Evolutionary conservation across 1,140 invertebrate species (phyloP).

Genomic region (Neodiprion lecontei): DNA sequence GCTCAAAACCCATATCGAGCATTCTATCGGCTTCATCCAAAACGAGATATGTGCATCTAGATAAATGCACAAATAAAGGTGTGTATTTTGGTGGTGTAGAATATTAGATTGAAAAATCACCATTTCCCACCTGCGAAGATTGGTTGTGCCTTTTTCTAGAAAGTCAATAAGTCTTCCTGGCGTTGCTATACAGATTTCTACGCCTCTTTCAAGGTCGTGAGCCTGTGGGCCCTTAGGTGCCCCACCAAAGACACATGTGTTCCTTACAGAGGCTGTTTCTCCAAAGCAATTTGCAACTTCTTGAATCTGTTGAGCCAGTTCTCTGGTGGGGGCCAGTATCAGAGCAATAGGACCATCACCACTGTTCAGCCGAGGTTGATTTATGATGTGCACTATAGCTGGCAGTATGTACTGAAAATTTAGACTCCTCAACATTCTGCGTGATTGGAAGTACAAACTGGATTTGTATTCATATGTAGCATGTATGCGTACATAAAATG

Average conservation of each 20-base stretch:
- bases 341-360: conserved; percentile 93
- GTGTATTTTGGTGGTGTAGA: conserved; percentile 3
- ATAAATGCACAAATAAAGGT: conserved; percentile 5
- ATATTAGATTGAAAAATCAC: background rate
- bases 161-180: conserved; percentile 97
- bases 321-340: conserved; percentile 93
- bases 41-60: conserved; percentile 92
- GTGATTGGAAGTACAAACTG: too few species aligned
- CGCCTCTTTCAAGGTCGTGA: conserved; percentile 86
- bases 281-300: conserved; percentile 93
- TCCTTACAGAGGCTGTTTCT: conserved; percentile 80
- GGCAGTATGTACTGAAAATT: conserved; percentile 75
- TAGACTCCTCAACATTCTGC: background rate
- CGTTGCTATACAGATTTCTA: conserved; percentile 93
- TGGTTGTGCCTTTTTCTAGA: conserved; percentile 88
- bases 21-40: conserved; percentile 98
- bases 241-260: conserved; percentile 96
- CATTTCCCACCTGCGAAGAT: conserved; percentile 70
- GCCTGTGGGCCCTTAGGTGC: conserved; percentile 92
- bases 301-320: conserved; percentile 97
- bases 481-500: too few species aligned
- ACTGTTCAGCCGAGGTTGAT: conserved; percentile 79
- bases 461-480: too few species aligned
- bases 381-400: conserved; percentile 92
- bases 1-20: conserved; percentile 99